Conservation (phyloP, 2,888 invertebrate species). For the Spisula subtruncata region DNA sequence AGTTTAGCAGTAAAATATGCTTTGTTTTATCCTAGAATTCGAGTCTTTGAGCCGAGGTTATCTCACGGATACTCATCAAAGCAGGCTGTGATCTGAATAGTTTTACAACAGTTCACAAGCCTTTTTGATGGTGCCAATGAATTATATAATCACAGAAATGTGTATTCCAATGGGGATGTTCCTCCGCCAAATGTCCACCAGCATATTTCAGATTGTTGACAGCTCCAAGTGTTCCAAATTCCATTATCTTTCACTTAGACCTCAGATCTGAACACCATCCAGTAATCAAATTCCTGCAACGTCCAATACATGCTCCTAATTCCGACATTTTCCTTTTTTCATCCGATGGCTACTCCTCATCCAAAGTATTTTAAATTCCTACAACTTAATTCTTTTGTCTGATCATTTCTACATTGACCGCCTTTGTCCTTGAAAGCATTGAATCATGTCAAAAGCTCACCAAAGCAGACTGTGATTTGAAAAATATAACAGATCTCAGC, state of each 20-base stretch:
- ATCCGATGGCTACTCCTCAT: not conserved
- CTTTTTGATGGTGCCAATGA: constrained; percentile 43
- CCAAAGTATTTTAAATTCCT: no score
- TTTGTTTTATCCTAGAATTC: not conserved
- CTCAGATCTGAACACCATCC: no score
- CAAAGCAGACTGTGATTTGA: constrained; percentile 72
- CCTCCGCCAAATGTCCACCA: no score
- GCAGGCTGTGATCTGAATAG: constrained; percentile 71
- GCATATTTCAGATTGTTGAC: no score
- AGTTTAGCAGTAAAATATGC: no score
- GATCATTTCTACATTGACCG: not conserved
- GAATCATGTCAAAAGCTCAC: constrained; percentile 35
- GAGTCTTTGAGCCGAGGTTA: not conserved
- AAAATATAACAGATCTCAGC: constrained; percentile 57
- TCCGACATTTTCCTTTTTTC: not conserved
- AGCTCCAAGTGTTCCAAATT: no score
- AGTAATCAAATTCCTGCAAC: no score
- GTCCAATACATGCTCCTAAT: not conserved
- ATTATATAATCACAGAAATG: no score
- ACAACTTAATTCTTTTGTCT: not conserved
- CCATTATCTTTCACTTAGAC: no score
- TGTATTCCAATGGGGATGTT: not conserved
- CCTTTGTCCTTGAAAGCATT: not conserved
- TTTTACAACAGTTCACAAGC: constrained; percentile 54
- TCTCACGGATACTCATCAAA: constrained; percentile 66